Conservation (phyloP, 1,140 invertebrate species). For the Dryas iulia region DNA sequence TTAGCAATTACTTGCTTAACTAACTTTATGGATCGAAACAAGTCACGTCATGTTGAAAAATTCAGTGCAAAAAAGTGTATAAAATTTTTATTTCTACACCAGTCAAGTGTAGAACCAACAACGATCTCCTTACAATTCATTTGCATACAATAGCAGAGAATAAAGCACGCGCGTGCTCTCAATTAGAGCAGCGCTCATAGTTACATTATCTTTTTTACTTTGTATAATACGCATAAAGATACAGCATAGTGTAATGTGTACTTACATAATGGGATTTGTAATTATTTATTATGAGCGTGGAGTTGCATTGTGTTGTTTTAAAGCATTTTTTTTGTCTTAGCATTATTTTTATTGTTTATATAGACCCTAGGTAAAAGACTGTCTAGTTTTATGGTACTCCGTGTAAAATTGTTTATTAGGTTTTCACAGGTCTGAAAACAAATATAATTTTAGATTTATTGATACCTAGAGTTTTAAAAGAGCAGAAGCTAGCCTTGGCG, state of each 20-base stretch:
- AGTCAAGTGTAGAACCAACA: slow-evolving; percentile 24
- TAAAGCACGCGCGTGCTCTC: slow-evolving; percentile 63
- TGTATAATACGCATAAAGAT: slow-evolving; percentile 24
- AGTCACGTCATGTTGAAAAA: neutral
- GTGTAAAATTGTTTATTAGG: neutral
- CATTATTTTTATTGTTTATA: neutral
- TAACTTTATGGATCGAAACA: no score
- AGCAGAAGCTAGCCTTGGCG: no score
- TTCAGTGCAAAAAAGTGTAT: neutral
- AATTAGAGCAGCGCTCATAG: slow-evolving; percentile 66
- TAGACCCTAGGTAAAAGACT: no score
- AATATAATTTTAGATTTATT: no score
- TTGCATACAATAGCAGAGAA: slow-evolving; percentile 63
- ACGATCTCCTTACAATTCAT: slow-evolving; percentile 24
- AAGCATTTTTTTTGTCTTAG: neutral
- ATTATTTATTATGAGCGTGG: neutral
- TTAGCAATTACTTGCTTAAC: no score
- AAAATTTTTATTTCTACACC: slow-evolving; percentile 9
- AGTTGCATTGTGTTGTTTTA: neutral
- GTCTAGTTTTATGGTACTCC: no score
- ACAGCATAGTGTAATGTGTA: slow-evolving; percentile 26
- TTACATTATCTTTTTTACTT: slow-evolving; percentile 50
- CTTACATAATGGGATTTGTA: slow-evolving; percentile 14
- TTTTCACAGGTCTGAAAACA: no score
- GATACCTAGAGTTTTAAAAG: no score